These are phyloP conservation scores for Tuberolachnus salignus DNA, from an alignment of 2,888 invertebrate genomes.

Conservation along the genomic window DNA sequence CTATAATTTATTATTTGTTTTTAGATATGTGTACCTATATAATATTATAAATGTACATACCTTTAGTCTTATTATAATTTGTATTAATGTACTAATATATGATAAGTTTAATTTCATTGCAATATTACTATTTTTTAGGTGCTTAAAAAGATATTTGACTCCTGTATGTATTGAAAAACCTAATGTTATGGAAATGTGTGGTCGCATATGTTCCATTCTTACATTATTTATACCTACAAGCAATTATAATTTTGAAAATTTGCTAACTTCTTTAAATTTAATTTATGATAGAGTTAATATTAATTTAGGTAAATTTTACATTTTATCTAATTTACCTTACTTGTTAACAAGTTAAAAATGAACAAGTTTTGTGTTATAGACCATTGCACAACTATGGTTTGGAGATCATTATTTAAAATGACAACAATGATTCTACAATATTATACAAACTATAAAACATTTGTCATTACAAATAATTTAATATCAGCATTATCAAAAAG, in stretches of 20 bases:
- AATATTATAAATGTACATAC: not conserved
- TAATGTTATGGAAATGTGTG: slow-evolving; percentile 46
- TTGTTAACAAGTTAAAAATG: not conserved
- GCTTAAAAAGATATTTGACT: slow-evolving; percentile 40
- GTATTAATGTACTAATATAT: not conserved
- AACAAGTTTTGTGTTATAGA: slow-evolving; percentile 25
- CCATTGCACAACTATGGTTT: slow-evolving; percentile 47
- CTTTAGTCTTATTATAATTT: not conserved
- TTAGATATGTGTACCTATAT: not conserved
- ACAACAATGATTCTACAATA: slow-evolving; percentile 7
- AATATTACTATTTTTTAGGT: not conserved
- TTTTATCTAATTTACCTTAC: not conserved
- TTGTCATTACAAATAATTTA: slow-evolving; percentile 39
- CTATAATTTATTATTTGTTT: not conserved
- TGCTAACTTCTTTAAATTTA: slow-evolving; percentile 31
- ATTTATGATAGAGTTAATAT: slow-evolving; percentile 17
- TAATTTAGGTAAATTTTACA: slow-evolving; percentile 17
- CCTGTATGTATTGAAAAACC: slow-evolving; percentile 19
- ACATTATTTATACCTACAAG: slow-evolving; percentile 35
- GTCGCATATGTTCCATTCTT: slow-evolving; percentile 46
- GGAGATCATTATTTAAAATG: slow-evolving; percentile 48
- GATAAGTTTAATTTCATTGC: not conserved
- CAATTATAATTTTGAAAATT: slow-evolving; percentile 45
- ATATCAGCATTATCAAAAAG: slow-evolving; percentile 31
- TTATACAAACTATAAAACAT: slow-evolving; percentile 19